Base-by-base conservation (phyloP, 2,797 vertebrate species). In the Prunella strophiata region DNA sequence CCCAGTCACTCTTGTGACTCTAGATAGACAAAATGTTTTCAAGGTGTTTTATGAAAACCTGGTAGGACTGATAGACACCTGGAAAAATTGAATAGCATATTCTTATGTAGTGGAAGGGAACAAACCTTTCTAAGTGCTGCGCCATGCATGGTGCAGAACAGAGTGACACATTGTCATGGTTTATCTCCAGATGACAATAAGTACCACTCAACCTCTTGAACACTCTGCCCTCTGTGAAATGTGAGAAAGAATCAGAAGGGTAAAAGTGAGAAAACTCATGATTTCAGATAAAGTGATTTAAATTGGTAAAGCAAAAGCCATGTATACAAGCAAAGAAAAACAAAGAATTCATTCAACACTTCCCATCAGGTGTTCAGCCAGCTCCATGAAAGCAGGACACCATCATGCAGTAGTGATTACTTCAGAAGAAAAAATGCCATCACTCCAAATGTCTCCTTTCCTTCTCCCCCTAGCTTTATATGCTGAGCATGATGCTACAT, bases 321-420 rank as follows among this genome's bases (percentile, higher is more conserved):
- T 0, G 0, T 1, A 4, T 6, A 3, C 13, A 63, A 55, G 16
- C 16, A 61, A 70, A 78, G 2, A 5, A 63, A 67, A 76, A 6
- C 5, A 26, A 72, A 11, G 22, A 42, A 72, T 45, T 50, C 0
- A n/a, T 59, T 81, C 10, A n/a, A 4, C 11, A 16, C 16, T 80
- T 61, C 16, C 30, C 14, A 52, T 29, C 11, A 61, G 9, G 14
- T 20, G 7, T 45, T 74, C 43, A 59, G 10, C 8, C 16, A 38
- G 7, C 12, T 48, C 20, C 13, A 55, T 27, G 27, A 55, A 55
- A 70, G 2, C 45, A 57, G 23, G 12, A 18, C 9, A 30, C 5
- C 16, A 25, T 34, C 30, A 25, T 0, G 0, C 2, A 0, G 29
- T n/a, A 45, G 13, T 1, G 2, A 25, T 34, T 36, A 17, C 3